phyloP scores from a whole-genome alignment of 2,797 vertebrate genomes.

The Acanthis flammea region DNA sequence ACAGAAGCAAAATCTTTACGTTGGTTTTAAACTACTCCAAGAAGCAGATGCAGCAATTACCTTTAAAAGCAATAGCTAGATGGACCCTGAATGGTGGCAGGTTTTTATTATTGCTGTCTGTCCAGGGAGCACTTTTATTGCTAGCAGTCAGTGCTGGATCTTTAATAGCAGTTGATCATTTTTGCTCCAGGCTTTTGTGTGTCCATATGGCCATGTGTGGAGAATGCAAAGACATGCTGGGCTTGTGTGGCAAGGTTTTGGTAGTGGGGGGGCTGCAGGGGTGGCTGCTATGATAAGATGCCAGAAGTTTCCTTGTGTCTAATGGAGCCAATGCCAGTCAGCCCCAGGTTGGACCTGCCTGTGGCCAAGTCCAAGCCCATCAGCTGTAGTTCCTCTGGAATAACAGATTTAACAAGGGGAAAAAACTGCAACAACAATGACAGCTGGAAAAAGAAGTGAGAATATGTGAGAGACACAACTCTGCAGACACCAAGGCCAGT shows the following conservation, averaged over 20 bases:
- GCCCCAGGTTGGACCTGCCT: not conserved
- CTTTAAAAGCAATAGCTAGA: conserved; percentile 52
- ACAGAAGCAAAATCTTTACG: conserved; percentile 34
- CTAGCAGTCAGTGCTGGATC: conserved; percentile 61
- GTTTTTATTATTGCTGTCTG: conserved; percentile 54
- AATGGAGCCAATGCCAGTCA: not conserved
- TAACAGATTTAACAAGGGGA: not conserved
- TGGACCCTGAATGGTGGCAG: conserved; percentile 18
- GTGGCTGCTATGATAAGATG: not conserved
- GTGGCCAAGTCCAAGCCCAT: not conserved
- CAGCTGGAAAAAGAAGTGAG: not conserved
- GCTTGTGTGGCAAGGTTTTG: not conserved
- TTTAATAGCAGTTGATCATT: conserved; percentile 55
- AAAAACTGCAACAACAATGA: not conserved
- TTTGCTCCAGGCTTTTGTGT: conserved; percentile 60
- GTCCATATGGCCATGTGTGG: conserved; percentile 37
- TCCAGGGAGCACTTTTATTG: conserved; percentile 60
- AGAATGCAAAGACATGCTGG: not conserved
- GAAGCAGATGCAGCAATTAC: conserved; percentile 68
- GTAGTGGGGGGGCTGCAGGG: not conserved
- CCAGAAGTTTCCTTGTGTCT: not conserved
- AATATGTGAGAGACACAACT: not conserved
- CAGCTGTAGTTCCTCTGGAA: not conserved
- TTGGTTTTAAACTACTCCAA: conserved; percentile 46
- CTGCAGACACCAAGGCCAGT: not conserved